phyloP scores from a whole-genome alignment of 2,797 vertebrate species.

The Karalla daura region DNA sequence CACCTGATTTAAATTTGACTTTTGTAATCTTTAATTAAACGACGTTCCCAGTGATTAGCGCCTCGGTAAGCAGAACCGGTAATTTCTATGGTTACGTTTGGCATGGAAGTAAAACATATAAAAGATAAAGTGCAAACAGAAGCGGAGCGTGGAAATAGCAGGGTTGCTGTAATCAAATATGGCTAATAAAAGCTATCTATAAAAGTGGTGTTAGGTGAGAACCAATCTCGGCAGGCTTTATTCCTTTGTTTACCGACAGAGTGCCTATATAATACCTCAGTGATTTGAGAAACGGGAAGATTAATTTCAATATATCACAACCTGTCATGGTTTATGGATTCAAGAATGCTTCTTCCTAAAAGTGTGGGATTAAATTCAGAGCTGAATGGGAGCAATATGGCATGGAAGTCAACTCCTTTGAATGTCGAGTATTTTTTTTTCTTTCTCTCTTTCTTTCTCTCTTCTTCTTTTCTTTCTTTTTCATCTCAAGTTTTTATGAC shows the following conservation, averaged over 20 bases:
- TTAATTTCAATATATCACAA: slow-evolving; percentile 51
- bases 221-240: slow-evolving; percentile 29
- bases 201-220: slow-evolving; percentile 33
- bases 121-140: background rate
- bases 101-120: background rate
- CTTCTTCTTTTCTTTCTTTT: background rate
- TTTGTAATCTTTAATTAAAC: slow-evolving; percentile 8
- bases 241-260: slow-evolving; percentile 52
- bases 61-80: background rate
- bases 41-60: background rate
- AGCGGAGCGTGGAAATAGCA: background rate
- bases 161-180: slow-evolving; percentile 2
- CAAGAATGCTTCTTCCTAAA: slow-evolving; percentile 28
- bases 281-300: slow-evolving; percentile 47
- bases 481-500: slow-evolving; percentile 3
- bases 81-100: background rate
- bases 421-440: background rate
- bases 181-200: slow-evolving; percentile 44
- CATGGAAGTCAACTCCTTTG: slow-evolving; percentile 4
- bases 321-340: slow-evolving; percentile 45
- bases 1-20: background rate
- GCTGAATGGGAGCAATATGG: slow-evolving; percentile 7
- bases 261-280: slow-evolving; percentile 44
- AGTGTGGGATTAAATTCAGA: slow-evolving; percentile 33
- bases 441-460: background rate